Conservation (phyloP, 2,797 vertebrate species). For the Hyperoplus lanceolatus region DNA sequence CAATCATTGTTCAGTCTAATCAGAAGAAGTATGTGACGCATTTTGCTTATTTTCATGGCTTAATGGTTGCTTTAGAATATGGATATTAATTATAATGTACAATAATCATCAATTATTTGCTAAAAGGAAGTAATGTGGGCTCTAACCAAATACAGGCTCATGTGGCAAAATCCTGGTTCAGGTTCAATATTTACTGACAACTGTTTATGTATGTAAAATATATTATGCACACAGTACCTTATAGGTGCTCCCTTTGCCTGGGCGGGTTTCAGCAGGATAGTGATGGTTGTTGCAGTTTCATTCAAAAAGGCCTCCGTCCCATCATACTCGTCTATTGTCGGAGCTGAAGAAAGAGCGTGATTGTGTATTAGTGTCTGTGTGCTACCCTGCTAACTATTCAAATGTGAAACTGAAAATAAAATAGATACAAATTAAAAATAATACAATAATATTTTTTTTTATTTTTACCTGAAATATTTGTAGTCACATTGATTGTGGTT, state of each 20-base stretch:
- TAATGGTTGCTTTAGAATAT: background rate
- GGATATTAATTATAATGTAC: too few species aligned
- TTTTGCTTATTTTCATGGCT: background rate
- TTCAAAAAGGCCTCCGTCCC: constrained; percentile 95
- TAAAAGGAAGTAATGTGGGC: background rate
- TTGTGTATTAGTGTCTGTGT: background rate
- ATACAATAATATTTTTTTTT: background rate
- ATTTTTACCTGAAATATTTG: constrained; percentile 95
- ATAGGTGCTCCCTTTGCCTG: constrained; percentile 98
- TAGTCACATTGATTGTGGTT: constrained; percentile 94
- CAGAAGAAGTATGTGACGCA: background rate
- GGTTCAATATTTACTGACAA: background rate
- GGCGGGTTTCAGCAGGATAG: constrained; percentile 95
- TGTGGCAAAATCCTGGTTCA: background rate
- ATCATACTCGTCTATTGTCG: constrained; percentile 96
- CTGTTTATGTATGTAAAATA: background rate
- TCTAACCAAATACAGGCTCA: background rate
- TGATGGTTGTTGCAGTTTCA: constrained; percentile 98
- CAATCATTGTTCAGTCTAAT: background rate
- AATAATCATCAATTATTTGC: background rate
- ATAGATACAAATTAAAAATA: background rate
- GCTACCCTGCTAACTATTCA: background rate
- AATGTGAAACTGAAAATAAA: background rate
- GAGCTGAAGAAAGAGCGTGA: constrained; percentile 83
- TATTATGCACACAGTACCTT: constrained; percentile 84